Base-by-base conservation (phyloP, 1,140 invertebrate genomes). In the Drosophila busckii region DNA sequence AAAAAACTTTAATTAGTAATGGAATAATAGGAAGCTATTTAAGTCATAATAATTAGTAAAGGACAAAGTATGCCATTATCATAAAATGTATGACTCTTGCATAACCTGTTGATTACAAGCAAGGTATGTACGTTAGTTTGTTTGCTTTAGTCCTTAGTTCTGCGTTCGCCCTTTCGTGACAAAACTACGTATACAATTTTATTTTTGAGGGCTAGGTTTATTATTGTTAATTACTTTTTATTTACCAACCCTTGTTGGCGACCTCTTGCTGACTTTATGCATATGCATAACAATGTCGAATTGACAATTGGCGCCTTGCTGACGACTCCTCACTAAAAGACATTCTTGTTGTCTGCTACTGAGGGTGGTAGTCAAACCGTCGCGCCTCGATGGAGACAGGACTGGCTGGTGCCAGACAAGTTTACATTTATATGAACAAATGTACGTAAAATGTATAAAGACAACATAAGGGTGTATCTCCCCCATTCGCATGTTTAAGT, bases 331-430 rank as follows among this genome's bases (percentile, higher is more conserved):
- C 22, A 37, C 22, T 35, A 16, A 52, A 42, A 32, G 29, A 16
- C 37, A 20, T 32, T 17, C 22, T 35, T 50, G 35, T 5, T 15
- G 26, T 41, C 28, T 16, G 23, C 19, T 25, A 10, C 9, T 7
- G 12, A 4, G 12, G 22, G 44, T 49, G 50, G 60, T 35, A 25
- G 25, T 26, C 10, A 56, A 59, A 64, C 41, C 37, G 75, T 69
- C 69, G 29, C 73, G 73, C 55, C 73, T 41, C 54, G 50, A 25
- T 49, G 75, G 73, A 59, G 75, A 63, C 75, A 54, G 64, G 68
- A 73, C 73, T 19, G 35, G 32, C 45, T 68, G 73, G 73, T 52
- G 75, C 55, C 68, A 38, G 50, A 28, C 32, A 52, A 37, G 46
- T 29, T 45, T 22, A 26, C 34, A 41, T 40, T 59, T 37, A 38